Evolutionary conservation across 2,888 invertebrate species (phyloP).

Genomic region (Gnatocerus cornutus): DNA sequence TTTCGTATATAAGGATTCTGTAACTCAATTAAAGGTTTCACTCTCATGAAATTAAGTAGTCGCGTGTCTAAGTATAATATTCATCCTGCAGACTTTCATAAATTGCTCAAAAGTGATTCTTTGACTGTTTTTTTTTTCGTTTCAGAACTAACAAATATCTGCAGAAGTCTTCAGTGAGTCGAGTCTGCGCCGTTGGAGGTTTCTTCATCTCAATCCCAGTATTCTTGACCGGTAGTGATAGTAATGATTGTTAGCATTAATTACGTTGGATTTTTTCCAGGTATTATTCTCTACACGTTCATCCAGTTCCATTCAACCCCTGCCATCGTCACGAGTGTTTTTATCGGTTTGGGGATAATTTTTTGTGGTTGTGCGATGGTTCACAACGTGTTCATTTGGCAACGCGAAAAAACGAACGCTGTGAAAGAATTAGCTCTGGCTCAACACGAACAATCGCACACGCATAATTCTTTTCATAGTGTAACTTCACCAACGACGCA

Average conservation of each 20-base stretch:
- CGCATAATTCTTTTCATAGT: conserved; percentile 66
- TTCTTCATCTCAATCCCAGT: conserved; percentile 96
- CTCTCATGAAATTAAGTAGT: conserved; percentile 5
- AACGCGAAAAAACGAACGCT: conserved; percentile 90
- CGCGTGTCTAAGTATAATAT: conserved; percentile 8
- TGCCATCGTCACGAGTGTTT: conserved; percentile 91
- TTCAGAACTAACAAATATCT: conserved; percentile 93
- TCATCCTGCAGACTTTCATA: background rate
- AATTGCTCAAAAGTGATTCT: background rate
- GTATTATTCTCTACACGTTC: conserved; percentile 93
- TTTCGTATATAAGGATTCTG: conserved; percentile 32
- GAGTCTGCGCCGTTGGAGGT: conserved; percentile 93
- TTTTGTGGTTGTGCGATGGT: conserved; percentile 96
- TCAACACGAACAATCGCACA: conserved; percentile 62
- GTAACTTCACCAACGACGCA: conserved; percentile 60
- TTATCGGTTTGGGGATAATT: conserved; percentile 92
- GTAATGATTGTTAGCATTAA: background rate
- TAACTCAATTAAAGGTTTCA: conserved; percentile 33
- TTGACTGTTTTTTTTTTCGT: no score
- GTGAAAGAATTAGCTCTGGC: conserved; percentile 76
- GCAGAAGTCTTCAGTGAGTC: conserved; percentile 91
- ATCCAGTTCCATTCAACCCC: conserved; percentile 94
- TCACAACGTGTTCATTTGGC: conserved; percentile 96
- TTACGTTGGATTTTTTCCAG: conserved; percentile 72
- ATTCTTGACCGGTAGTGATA: conserved; percentile 88